Conservation (phyloP, 2,888 invertebrate species). For the Diarsia dahlii region DNA sequence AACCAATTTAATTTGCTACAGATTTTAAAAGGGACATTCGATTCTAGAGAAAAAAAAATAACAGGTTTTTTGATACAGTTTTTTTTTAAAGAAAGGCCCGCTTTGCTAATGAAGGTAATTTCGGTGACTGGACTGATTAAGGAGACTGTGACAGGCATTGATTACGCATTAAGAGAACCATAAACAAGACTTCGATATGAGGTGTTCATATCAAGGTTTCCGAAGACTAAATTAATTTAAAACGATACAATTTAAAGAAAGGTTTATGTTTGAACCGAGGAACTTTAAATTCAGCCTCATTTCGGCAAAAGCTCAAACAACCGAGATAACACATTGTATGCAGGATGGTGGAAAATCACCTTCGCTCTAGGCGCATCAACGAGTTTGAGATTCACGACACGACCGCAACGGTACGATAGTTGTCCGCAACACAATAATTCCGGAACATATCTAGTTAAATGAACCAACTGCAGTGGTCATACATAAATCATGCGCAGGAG, state of each 20-base stretch:
- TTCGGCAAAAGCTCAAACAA: slow-evolving; percentile 51
- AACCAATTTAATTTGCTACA: slow-evolving; percentile 78
- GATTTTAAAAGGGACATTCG: slow-evolving; percentile 77
- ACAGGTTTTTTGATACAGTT: slow-evolving; percentile 82
- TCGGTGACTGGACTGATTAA: slow-evolving; percentile 81
- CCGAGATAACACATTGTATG: slow-evolving; percentile 46
- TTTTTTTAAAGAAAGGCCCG: slow-evolving; percentile 78
- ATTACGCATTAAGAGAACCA: slow-evolving; percentile 74
- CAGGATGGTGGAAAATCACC: slow-evolving; percentile 54
- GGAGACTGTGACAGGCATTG: slow-evolving; percentile 78
- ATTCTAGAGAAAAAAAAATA: slow-evolving; percentile 78
- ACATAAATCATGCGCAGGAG: slow-evolving; percentile 86
- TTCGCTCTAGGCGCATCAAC: slow-evolving; percentile 58
- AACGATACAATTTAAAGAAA: slow-evolving; percentile 10
- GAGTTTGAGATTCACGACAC: slow-evolving; percentile 82
- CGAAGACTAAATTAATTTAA: slow-evolving; percentile 36
- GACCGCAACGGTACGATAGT: slow-evolving; percentile 78
- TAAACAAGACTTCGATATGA: slow-evolving; percentile 45
- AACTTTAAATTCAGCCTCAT: slow-evolving; percentile 46
- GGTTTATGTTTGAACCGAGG: neutral
- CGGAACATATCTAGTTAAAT: slow-evolving; percentile 87
- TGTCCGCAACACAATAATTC: slow-evolving; percentile 85
- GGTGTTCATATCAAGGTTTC: slow-evolving; percentile 34
- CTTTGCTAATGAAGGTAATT: slow-evolving; percentile 85
- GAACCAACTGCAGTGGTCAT: slow-evolving; percentile 83